These are phyloP conservation scores for Pseudopleuronectes americanus DNA, from an alignment of 2,797 vertebrate species.

Conservation along the genomic window DNA sequence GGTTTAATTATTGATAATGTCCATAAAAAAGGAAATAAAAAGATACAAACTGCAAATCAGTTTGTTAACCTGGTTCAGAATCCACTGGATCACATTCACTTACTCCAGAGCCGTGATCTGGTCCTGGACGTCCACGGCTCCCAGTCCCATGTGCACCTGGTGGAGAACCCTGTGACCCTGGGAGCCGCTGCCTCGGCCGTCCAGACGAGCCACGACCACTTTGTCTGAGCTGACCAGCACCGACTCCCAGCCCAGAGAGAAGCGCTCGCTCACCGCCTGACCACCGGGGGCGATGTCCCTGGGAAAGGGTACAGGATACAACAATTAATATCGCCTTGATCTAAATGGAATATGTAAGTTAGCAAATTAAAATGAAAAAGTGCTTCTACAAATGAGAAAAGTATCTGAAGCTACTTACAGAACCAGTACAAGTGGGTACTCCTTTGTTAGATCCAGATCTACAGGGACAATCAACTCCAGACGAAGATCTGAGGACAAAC, in stretches of 20 bases:
- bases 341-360: too few species aligned
- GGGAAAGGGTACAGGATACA: slow-evolving; percentile 16
- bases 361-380: too few species aligned
- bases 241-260: slow-evolving; percentile 92
- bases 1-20: not conserved
- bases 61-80: not conserved
- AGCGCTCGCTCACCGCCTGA: slow-evolving; percentile 92
- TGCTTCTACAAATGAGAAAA: not conserved
- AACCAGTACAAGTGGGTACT: slow-evolving; percentile 78
- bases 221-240: slow-evolving; percentile 93
- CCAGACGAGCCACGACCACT: slow-evolving; percentile 92
- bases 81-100: not conserved
- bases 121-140: slow-evolving; percentile 93
- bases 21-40: not conserved
- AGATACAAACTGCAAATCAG: not conserved
- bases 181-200: slow-evolving; percentile 95
- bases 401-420: slow-evolving; percentile 67
- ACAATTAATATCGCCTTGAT: not conserved
- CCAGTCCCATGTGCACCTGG: slow-evolving; percentile 89
- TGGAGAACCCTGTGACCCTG: slow-evolving; percentile 95
- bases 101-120: slow-evolving; percentile 93
- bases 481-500: slow-evolving; percentile 64
- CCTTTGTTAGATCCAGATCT: slow-evolving; percentile 72
- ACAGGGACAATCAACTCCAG: slow-evolving; percentile 77
- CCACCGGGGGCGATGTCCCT: slow-evolving; percentile 92